Base-by-base conservation (phyloP, 2,113 vertebrate species). In the Charadrius vociferus region DNA sequence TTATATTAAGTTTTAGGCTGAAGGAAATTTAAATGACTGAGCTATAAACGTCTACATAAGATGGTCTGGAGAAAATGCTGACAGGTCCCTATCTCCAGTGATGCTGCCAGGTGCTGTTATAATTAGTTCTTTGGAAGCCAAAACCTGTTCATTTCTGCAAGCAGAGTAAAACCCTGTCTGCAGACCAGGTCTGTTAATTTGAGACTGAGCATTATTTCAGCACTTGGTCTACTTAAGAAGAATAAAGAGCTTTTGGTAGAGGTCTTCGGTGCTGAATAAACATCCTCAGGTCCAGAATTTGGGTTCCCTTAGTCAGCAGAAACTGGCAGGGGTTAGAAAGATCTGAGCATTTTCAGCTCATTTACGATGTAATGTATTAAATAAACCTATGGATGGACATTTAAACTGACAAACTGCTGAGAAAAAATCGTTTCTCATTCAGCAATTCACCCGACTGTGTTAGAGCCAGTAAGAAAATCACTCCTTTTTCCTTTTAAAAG, bases 61-160 rank as follows among this genome's bases (percentile, higher is more conserved):
- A 95, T 29, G 30, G 71, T 74, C 30, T 87, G 61, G 63, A 95
- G 77, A 84, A 97, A 95, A 71, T 72, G 92, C 96, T 94, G 81
- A 94, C 86, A 90, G 73, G 67, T 30, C 36, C 7, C 53, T 41
- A 17, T 92, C 74, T 90, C 27, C 68, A 93, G 81, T 56, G 72
- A 50, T 80, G 92, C 90, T 95, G 87, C 92, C 95, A 97, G 81
- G 77, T 97, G 86, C 71, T 87, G 56, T 61, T 90, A 68, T 92
- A 96, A 96, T 96, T 93, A 95, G 67, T 59, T 94, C 50, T 90
- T 82, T 91, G 83, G 77, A 86, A 81, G 95, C 30, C 45, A 63
- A 85, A 74, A 82, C 71, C 47, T 43, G 79, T n/a, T 88, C 86
- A 36, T 94, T 96, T 86, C 83, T 95, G 90, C 92, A 88, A 94